Conservation (phyloP, 2,797 vertebrate genomes). For the Columba guinea region DNA sequence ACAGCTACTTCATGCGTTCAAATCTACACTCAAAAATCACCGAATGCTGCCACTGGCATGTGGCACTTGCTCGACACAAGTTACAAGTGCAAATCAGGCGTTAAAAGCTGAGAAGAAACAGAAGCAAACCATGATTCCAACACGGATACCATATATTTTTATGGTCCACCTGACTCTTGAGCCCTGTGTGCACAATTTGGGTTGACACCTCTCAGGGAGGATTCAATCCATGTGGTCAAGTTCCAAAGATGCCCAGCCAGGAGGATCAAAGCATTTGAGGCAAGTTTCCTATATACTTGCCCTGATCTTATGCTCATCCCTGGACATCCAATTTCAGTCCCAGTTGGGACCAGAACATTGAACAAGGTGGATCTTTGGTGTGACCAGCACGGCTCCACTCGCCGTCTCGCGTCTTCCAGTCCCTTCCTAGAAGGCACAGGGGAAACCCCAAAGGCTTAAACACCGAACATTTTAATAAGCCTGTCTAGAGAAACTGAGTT, state of each 20-base stretch:
- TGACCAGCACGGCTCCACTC: neutral
- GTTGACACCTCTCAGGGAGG: neutral
- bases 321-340: neutral
- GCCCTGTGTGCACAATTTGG: neutral
- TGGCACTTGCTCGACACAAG: neutral
- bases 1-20: neutral
- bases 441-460: neutral
- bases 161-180: rapidly evolving
- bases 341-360: neutral
- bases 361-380: neutral
- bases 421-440: neutral
- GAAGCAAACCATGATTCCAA: neutral
- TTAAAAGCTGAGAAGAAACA: neutral
- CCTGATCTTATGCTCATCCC: neutral
- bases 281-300: neutral
- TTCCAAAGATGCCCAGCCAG: neutral
- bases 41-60: neutral
- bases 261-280: neutral
- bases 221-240: neutral
- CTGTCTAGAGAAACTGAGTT: neutral
- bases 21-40: neutral
- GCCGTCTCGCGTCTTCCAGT: neutral
- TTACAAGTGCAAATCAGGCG: neutral
- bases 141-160: neutral
- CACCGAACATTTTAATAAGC: constrained; percentile 13